These are phyloP conservation scores for Rhagium mordax DNA, from an alignment of 2,888 invertebrate genomes.

Conservation along the genomic window DNA sequence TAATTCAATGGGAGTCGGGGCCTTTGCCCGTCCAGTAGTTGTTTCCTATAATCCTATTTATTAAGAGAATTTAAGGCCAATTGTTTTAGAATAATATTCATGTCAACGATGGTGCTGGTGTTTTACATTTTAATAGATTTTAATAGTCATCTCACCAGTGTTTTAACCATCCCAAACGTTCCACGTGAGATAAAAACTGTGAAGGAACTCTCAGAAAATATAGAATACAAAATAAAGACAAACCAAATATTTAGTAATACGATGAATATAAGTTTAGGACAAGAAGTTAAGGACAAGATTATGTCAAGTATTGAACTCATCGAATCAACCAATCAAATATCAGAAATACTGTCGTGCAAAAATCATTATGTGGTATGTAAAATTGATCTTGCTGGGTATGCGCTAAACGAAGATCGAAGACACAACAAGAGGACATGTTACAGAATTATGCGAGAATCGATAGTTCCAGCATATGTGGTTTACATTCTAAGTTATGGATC, in stretches of 20 bases:
- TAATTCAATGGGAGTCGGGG: no score
- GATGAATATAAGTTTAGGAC: background rate
- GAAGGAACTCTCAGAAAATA: background rate
- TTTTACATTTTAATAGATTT: conserved; percentile 10
- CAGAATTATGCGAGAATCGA: conserved; percentile 13
- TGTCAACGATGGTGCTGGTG: conserved; percentile 5
- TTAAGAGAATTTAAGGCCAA: no score
- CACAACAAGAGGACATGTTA: conserved; percentile 3
- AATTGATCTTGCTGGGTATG: background rate
- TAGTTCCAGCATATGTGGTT: background rate
- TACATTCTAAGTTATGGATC: conserved; percentile 9
- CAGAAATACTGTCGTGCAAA: background rate
- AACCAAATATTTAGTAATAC: background rate
- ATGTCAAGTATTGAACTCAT: background rate
- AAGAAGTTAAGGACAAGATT: background rate
- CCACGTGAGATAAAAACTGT: background rate
- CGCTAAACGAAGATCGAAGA: background rate
- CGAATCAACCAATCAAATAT: background rate
- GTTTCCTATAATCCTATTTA: no score
- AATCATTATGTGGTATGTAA: background rate
- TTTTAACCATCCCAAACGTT: background rate
- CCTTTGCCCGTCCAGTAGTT: no score
- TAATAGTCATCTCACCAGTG: conserved; percentile 4
- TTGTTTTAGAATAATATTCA: conserved; percentile 5
- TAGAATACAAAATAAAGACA: background rate